Conservation (phyloP, 2,797 vertebrate genomes). For the Microctenopoma steveboyesi region DNA sequence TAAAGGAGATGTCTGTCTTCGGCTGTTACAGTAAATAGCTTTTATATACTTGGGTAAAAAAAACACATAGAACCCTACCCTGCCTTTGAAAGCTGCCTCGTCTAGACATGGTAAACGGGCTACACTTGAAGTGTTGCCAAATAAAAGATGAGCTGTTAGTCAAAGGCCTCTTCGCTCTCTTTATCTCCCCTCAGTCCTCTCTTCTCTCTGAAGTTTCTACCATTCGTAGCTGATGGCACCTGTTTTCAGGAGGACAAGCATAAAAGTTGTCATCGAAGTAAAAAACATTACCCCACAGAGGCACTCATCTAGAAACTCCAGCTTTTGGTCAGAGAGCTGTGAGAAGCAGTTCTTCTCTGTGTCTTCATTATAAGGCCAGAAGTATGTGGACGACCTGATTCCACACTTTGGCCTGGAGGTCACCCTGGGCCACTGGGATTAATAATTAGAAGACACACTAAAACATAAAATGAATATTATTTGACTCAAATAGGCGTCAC, state of each 20-base stretch:
- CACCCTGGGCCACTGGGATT: too few species aligned
- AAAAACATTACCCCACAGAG: neutral
- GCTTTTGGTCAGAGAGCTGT: conserved; percentile 12
- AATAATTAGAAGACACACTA: too few species aligned
- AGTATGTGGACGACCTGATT: neutral
- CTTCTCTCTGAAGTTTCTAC: conserved; percentile 55
- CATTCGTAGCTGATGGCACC: conserved; percentile 59
- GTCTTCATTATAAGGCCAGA: neutral
- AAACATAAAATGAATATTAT: too few species aligned
- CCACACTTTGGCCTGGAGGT: neutral
- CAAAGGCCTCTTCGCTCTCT: conserved; percentile 66
- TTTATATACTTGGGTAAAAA: conserved; percentile 70
- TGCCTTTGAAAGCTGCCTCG: conserved; percentile 70
- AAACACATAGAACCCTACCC: conserved; percentile 38
- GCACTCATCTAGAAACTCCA: neutral
- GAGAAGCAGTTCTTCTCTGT: neutral
- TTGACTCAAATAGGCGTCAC: too few species aligned
- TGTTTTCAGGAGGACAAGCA: conserved; percentile 55
- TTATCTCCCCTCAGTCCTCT: conserved; percentile 58
- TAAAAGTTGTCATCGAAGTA: conserved; percentile 26
- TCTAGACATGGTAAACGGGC: conserved; percentile 78
- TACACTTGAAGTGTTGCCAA: conserved; percentile 76
- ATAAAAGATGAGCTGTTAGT: conserved; percentile 76
- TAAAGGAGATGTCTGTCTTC: conserved; percentile 77
- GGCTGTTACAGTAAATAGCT: conserved; percentile 76